Evolutionary conservation across 2,113 vertebrate species (phyloP), one percentile per base, ranked within the genome.

Genomic region (Craseonycteris thonglongyai): DNA sequence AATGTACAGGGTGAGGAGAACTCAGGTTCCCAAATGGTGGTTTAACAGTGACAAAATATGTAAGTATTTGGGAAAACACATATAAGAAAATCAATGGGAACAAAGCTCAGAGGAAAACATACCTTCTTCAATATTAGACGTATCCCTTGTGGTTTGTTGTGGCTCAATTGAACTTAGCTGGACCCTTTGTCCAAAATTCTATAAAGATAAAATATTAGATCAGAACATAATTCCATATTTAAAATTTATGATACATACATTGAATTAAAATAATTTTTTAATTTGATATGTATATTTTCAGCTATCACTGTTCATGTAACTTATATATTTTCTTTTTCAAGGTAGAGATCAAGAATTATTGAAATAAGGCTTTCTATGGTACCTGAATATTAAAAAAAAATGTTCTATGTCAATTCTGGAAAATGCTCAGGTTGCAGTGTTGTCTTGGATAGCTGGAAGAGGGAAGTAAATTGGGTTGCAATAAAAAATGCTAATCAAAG

Each of bases 41-140:
- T 40, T 47, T 71, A 74, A 35, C 4, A 65, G 21, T 76, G 21
- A 86, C 22, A 35, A 69, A 22, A 28, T 33, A 45, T 19, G 8
- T 75, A 56, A 58, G 19, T 21, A 56, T 18, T 47, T 68, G 65
- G 69, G 63, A 68, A 95, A 80, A 79, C 10, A 74, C 12, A 71
- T 30, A 16, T 10, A 76, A 85, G 65, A 42, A 59, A 59, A 85
- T 56, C 22, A 33, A 2, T 45, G 28, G 42, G 47, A 72, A 92
- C 45, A 90, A 65, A 92, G 15, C 35, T 80, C 24, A 82, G 72
- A 84, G 16, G 49, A 86, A 68, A 58, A 93, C 90, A 1, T 98
- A 99, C 98, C 98, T 98, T 98, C 97, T 91, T 97, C 96, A 94
- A 87, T 45, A 83, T 94, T 90, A 88, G 13, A 91, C 88, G 68